phyloP scores from a whole-genome alignment of 2,797 vertebrate species.

The Poeciliopsis presidionis region DNA sequence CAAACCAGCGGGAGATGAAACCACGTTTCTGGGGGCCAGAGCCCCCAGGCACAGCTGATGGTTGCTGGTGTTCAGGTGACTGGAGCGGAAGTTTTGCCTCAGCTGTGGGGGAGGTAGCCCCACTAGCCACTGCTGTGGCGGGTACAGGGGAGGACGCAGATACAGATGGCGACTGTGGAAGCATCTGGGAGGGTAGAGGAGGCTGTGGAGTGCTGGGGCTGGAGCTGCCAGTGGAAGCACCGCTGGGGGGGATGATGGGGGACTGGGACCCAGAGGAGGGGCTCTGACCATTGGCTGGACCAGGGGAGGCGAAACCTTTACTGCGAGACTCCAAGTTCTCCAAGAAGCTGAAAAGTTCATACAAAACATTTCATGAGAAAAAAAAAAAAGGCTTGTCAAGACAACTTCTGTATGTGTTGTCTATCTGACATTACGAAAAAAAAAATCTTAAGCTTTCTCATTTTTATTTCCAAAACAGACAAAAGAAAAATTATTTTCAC shows the following conservation, averaged over 20 bases:
- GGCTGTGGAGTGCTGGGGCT: slow-evolving; percentile 91
- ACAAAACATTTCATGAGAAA: neutral
- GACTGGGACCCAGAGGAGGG: slow-evolving; percentile 94
- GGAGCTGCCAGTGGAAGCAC: slow-evolving; percentile 88
- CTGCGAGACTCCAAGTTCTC: slow-evolving; percentile 91
- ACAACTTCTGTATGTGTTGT: neutral
- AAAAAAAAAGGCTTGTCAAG: neutral
- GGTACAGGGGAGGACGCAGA: slow-evolving; percentile 42
- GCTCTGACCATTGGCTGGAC: slow-evolving; percentile 89
- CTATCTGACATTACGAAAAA: neutral
- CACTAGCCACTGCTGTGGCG: slow-evolving; percentile 8
- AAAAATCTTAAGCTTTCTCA: too few relatives aligned
- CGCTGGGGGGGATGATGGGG: slow-evolving; percentile 85
- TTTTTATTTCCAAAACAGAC: neutral
- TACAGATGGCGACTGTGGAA: slow-evolving; percentile 57
- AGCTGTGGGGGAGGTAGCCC: slow-evolving; percentile 24
- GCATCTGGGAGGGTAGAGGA: slow-evolving; percentile 62
- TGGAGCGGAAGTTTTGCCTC: slow-evolving; percentile 59
- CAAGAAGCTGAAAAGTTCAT: slow-evolving; percentile 85
- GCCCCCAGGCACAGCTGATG: slow-evolving; percentile 15
- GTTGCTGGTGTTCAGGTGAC: slow-evolving; percentile 61
- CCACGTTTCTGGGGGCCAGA: slow-evolving; percentile 81
- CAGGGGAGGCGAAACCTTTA: slow-evolving; percentile 84
- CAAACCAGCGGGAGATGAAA: slow-evolving; percentile 93
- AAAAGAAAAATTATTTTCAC: neutral